Evolutionary conservation across 2,797 vertebrate species (phyloP).

Genomic region (Basileuterus tristriatus): DNA sequence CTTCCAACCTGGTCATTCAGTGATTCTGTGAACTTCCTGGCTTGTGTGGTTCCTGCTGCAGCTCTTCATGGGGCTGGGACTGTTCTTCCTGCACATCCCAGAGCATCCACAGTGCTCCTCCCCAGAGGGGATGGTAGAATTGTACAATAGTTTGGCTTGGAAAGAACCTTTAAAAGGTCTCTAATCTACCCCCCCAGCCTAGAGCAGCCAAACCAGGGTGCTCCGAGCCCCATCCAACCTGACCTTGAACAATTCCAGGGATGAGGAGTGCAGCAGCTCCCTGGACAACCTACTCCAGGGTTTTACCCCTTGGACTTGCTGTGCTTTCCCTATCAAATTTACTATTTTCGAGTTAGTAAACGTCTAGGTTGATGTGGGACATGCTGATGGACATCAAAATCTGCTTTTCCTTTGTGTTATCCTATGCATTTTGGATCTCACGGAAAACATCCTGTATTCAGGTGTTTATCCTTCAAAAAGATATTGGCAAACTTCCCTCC

Average conservation of each 20-base stretch:
- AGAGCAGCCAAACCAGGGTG: not conserved
- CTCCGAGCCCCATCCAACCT: not conserved
- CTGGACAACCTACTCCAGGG: not conserved
- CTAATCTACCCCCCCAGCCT: not conserved
- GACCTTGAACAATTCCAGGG: not conserved
- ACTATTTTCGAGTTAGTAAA: not conserved
- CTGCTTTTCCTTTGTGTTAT: not conserved
- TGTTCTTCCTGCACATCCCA: not conserved
- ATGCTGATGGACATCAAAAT: fast-evolving
- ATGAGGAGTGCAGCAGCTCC: not conserved
- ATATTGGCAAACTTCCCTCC: not conserved
- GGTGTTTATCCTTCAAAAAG: not conserved
- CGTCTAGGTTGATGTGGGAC: not conserved
- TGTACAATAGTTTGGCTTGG: not conserved
- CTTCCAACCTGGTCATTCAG: not conserved
- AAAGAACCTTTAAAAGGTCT: not conserved
- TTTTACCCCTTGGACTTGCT: fast-evolving
- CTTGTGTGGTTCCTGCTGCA: not conserved
- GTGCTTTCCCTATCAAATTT: fast-evolving
- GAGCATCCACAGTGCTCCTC: not conserved
- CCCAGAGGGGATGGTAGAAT: fast-evolving
- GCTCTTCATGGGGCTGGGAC: not conserved
- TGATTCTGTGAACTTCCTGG: not conserved
- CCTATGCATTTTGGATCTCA: not conserved
- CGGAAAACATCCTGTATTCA: fast-evolving